Conservation (phyloP, 2,888 invertebrate genomes). For the Tetragnatha montana region DNA sequence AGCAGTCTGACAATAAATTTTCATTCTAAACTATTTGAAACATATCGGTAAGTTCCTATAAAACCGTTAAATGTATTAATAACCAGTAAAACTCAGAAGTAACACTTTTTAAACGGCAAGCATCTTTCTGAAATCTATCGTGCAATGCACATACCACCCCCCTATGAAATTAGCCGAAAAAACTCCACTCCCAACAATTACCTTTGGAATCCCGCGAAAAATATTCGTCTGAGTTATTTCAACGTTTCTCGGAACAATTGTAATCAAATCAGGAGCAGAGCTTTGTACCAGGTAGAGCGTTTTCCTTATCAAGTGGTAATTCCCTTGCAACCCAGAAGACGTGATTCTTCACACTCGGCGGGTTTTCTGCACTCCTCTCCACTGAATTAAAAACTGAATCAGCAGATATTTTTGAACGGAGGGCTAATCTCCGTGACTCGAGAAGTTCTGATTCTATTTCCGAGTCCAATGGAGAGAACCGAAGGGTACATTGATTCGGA, state of each 20-base stretch:
- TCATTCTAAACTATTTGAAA: no score
- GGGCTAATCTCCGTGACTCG: conserved; percentile 12
- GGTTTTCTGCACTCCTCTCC: conserved; percentile 19
- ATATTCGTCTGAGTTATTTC: neutral
- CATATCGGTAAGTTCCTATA: no score
- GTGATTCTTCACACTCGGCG: conserved; percentile 14
- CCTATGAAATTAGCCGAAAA: no score
- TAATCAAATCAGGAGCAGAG: neutral
- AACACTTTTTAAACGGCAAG: no score
- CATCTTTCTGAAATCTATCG: no score
- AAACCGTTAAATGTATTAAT: no score
- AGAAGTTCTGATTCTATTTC: conserved; percentile 3
- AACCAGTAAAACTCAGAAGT: no score
- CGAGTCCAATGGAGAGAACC: neutral
- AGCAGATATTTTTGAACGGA: conserved; percentile 48
- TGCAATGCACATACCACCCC: no score
- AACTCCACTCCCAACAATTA: no score
- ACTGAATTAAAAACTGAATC: conserved; percentile 59
- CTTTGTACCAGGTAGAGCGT: neutral
- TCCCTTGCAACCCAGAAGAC: neutral
- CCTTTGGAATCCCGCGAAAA: no score
- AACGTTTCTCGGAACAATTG: neutral
- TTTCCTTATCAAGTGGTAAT: neutral
- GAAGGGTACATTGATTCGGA: neutral
- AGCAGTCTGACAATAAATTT: no score